A percentile compares a stretch with the other conserved stretches of the same genome.
These are phyloP conservation scores for Prinia subflava DNA, from an alignment of 2,113 vertebrate genomes.

Conservation along the genomic window DNA sequence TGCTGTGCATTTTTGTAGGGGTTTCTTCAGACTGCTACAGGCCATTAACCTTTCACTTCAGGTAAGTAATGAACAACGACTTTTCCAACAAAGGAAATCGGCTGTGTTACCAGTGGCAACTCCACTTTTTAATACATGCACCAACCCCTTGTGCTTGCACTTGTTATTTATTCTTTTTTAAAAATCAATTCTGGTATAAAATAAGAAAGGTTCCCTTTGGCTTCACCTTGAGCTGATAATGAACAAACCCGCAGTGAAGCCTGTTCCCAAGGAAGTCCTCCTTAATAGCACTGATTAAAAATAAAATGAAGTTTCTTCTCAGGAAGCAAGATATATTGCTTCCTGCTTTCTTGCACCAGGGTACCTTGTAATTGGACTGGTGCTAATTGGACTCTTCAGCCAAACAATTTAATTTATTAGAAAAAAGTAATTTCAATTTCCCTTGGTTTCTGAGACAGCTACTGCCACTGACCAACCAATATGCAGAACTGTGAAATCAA, in stretches of 20 bases:
- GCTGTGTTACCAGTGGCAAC: slow-evolving; percentile 6
- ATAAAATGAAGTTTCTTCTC: slow-evolving; percentile 2
- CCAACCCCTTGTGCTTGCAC: neutral
- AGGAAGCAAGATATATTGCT: neutral
- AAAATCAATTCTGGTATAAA: slow-evolving; percentile 39
- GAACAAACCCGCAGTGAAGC: neutral
- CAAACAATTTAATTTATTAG: neutral
- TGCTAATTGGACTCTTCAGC: slow-evolving; percentile 11
- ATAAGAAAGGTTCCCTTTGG: neutral
- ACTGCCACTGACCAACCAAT: neutral
- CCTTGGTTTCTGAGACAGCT: neutral
- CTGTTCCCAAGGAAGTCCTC: neutral
- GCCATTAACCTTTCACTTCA: slow-evolving; percentile 46
- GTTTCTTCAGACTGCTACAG: slow-evolving; percentile 11
- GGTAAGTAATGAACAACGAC: slow-evolving; percentile 38
- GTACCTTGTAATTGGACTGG: slow-evolving; percentile 11
- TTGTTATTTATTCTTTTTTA: neutral
- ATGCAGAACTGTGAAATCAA: slow-evolving; percentile 1
- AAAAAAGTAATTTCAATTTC: neutral
- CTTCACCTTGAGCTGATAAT: slow-evolving; percentile 54
- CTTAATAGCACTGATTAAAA: slow-evolving; percentile 36
- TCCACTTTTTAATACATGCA: slow-evolving; percentile 13
- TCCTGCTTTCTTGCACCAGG: neutral
- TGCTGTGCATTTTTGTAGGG: neutral
- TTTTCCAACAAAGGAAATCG: neutral